Base-by-base conservation (phyloP, 2,888 invertebrate species). In the Hyles lineata region DNA sequence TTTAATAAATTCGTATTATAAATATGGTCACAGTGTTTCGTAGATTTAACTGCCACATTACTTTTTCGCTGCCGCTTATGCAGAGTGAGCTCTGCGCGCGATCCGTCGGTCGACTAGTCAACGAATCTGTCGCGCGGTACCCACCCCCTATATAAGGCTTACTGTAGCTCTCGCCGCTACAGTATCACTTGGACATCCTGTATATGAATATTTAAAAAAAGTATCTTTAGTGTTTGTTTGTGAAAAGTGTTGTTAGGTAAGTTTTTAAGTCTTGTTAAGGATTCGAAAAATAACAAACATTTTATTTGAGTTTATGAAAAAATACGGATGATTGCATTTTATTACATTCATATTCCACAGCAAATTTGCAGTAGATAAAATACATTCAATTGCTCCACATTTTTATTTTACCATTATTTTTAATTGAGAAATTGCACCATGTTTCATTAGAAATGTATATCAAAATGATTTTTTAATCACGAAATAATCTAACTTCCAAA, bases 91-190 rank as follows among this genome's bases (percentile, higher is more conserved):
- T n/a, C 43, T 23, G 25, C 60, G 23, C n/a, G n/a, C 17, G 71
- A 71, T 71, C 35, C 55, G 75, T 82, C 80, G 75, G 74, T 43
- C 82, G 80, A 82, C 84, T 72, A 80, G 80, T 84, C 81, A 76
- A 76, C 72, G 76, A 76, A 81, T 79, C 74, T 67, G 79, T 81
- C 79, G 80, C 73, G 77, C 77, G 78, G 74, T 75, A 75, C 74
- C 77, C 75, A 83, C 85, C 90, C 89, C 85, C 89, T 91, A 91
- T 91, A 91, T 88, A 91, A 91, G 86, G 86, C 82, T 79, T 75
- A 84, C 83, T 76, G 78, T 84, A 78, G 76, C 74, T 78, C 75
- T 74, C 76, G 74, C 74, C 74, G 80, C 81, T 79, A 82, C 91
- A 91, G 91, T 91, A 81, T 77, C 74, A 73, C 73, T 78, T 78